These are phyloP conservation scores for Lycaena phlaeas DNA, from an alignment of 2,888 invertebrate genomes.

Conservation along the genomic window DNA sequence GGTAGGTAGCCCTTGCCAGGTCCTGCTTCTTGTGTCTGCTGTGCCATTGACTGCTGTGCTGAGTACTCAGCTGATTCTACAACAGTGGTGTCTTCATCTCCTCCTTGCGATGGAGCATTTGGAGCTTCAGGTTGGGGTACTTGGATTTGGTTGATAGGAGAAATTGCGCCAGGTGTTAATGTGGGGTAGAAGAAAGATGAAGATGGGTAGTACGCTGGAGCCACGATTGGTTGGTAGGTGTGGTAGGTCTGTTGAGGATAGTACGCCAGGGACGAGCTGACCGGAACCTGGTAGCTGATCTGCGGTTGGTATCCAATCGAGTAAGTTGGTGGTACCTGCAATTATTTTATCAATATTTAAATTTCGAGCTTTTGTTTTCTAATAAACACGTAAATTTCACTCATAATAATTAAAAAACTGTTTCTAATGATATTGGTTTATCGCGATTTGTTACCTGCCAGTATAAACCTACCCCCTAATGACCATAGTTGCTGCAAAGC, in stretches of 20 bases:
- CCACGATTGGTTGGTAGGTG: conserved; percentile 34
- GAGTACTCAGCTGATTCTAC: conserved; percentile 49
- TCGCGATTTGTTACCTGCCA: too few relatives aligned
- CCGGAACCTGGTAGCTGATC: conserved; percentile 36
- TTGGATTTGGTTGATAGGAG: conserved; percentile 21
- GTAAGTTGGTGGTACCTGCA: conserved; percentile 42
- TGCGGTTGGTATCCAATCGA: conserved; percentile 39
- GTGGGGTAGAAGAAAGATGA: conserved; percentile 35
- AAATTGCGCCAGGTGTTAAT: conserved; percentile 22
- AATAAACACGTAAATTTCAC: too few relatives aligned
- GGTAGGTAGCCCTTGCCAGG: conserved; percentile 21
- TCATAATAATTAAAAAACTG: too few relatives aligned
- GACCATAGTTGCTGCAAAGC: too few relatives aligned
- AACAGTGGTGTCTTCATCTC: conserved; percentile 50
- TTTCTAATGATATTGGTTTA: too few relatives aligned
- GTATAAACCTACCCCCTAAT: too few relatives aligned
- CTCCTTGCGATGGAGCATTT: conserved; percentile 28
- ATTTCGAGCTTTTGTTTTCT: too few relatives aligned
- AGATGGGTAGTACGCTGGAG: conserved; percentile 36
- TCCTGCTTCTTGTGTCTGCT: conserved; percentile 21
- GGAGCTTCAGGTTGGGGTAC: conserved; percentile 18
- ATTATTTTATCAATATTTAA: background rate
- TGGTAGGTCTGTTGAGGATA: conserved; percentile 30
- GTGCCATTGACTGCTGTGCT: conserved; percentile 20
- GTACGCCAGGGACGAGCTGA: too few relatives aligned